Base-by-base conservation (phyloP, 2,113 vertebrate species). In the Cisticola juncidis region DNA sequence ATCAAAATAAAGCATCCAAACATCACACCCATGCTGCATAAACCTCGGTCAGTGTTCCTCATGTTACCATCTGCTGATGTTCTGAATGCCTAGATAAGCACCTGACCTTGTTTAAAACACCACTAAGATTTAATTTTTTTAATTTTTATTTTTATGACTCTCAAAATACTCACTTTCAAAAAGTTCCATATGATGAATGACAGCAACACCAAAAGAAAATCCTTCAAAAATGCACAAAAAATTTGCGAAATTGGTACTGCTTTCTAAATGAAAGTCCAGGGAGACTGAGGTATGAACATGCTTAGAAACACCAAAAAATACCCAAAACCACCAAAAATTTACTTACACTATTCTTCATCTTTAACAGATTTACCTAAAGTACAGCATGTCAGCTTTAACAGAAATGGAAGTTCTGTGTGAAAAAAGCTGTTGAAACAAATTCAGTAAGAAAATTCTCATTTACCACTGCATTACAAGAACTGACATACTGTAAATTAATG, bases 61-160 rank as follows among this genome's bases (percentile, higher is more conserved):
- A 40, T 86, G 77, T 65, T 85, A 71, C 26, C 71, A 92, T 53
- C 65, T 90, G 85, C 25, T 86, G 78, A 91, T 84, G 33, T 50
- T 84, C 64, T 44, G 40, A 66, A 54, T 57, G 12, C 44, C 76
- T 40, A 95, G 95, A 95, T 94, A 96, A 97, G 79, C 64, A 94
- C 70, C 60, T 72, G 81, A 20, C 19, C 73, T 56, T 85, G 45
- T 54, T 64, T 86, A 93, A 95, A 92, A 38, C 5, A 64, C 4
- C 9, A 66, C 3, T 35, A 12, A 16, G 14, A 1, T 38, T 40
- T 44, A 13, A 40, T n/a, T 23, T 31, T 31, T 74, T 45, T 19
- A 24, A 12, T 47, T 86, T 48, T 51, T 73, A 19, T 53, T 74
- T 78, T 74, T 19, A 70, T 2, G 11, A 6, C 21, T 88, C 11